phyloP scores from a whole-genome alignment of 2,797 vertebrate species.

The Gymnothorax javanicus region DNA sequence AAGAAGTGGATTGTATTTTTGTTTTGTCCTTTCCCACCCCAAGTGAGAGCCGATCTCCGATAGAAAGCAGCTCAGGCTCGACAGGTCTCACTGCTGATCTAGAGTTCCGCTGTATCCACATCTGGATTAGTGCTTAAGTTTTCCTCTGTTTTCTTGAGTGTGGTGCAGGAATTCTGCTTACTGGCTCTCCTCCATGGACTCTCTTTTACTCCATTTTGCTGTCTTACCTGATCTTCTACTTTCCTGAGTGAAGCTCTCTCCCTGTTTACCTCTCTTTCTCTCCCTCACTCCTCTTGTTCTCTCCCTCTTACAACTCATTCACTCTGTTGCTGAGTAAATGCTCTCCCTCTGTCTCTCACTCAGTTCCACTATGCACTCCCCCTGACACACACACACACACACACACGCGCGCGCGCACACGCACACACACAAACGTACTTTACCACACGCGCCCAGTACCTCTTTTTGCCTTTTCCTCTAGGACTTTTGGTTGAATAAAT shows the following conservation, averaged over 20 bases:
- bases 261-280: conserved; percentile 13
- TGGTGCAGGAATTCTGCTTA: conserved; percentile 21
- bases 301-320: not conserved
- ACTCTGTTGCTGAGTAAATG: not conserved
- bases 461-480: not conserved
- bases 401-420: not conserved
- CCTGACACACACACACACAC: conserved; percentile 20
- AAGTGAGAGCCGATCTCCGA: conserved; percentile 21
- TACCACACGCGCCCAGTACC: not conserved
- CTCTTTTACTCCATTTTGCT: conserved; percentile 24
- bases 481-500: not conserved
- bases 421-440: not conserved
- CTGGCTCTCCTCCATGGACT: not conserved
- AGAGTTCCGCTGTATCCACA: conserved; percentile 40
- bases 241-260: not conserved
- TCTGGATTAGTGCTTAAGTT: conserved; percentile 55
- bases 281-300: conserved; percentile 6
- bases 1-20: conserved; percentile 20
- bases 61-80: conserved; percentile 37
- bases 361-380: conserved; percentile 20
- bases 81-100: conserved; percentile 29
- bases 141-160: conserved; percentile 13
- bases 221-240: conserved; percentile 10
- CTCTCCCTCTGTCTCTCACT: not conserved
- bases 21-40: conserved; percentile 30